phyloP scores from a whole-genome alignment of 2,113 vertebrate genomes.

The Corydoras maculifer region DNA sequence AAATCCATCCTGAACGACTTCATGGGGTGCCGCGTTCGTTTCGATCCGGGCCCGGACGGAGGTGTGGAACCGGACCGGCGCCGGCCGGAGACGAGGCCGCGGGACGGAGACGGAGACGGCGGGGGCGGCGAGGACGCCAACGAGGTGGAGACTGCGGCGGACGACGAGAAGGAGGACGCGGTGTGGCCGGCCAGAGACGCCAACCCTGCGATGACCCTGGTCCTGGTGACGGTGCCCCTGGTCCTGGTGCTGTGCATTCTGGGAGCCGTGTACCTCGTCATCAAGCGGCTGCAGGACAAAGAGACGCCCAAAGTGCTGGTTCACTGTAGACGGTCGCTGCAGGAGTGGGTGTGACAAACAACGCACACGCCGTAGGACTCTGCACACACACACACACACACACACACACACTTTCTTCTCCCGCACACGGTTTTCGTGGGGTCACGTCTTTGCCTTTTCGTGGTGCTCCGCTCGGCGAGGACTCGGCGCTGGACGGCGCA shows the following conservation, averaged over 20 bases:
- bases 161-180: constrained; percentile 71
- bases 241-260: constrained; percentile 84
- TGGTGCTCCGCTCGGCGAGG: too few relatives aligned
- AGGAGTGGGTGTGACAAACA: constrained; percentile 90
- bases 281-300: constrained; percentile 89
- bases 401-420: constrained; percentile 7
- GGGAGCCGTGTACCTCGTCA: constrained; percentile 78
- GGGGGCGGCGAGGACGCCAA: constrained; percentile 8
- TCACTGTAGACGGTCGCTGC: constrained; percentile 96
- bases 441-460: too few relatives aligned
- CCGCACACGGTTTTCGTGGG: background rate
- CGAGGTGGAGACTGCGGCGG: constrained; percentile 14
- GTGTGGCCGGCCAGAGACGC: constrained; percentile 80
- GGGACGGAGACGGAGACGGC: constrained; percentile 21
- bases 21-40: constrained; percentile 82
- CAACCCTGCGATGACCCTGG: constrained; percentile 75
- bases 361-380: constrained; percentile 18
- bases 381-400: constrained; percentile 29
- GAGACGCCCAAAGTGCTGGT: constrained; percentile 80
- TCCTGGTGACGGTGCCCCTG: constrained; percentile 81
- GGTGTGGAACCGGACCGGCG: constrained; percentile 29
- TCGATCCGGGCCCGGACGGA: constrained; percentile 46
- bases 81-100: constrained; percentile 32
- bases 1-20: constrained; percentile 92
- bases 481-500: too few relatives aligned